Evolutionary conservation across 1,140 invertebrate species (phyloP), one percentile per base, ranked within the genome.

Genomic region (Phymastichus coffea): DNA sequence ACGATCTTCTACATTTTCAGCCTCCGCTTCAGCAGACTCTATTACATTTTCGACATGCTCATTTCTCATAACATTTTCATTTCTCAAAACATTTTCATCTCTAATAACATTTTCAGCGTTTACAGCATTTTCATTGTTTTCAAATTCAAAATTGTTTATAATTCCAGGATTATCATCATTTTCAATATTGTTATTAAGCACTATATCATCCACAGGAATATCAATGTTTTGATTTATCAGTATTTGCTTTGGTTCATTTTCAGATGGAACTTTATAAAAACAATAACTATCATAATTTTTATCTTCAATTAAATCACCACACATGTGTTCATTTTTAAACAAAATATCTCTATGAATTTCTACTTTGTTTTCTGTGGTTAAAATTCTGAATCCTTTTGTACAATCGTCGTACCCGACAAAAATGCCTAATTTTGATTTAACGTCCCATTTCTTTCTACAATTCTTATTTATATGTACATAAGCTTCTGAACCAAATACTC

Each of bases 331-430:
- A 26, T 35, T 20, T 20, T 49, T 49, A 14, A 49, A 49, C 19
- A 49, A 20, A 6, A 49, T 17, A 49, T 49, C 30, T 33, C 47
- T 33, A 22, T 20, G 19, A 25, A 35, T 20, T 20, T 49, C 47
- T 33, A 35, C 12, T 49, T 35, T 49, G 12, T 49, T 33, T n/a
- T 35, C n/a, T 8, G 2, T 9, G 15, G 10, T 54, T 14, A 54
- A 44, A 44, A 54, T 41, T 43, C 52, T 17, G 20, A 14, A 43
- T 1, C 38, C 52, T 44, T 54, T 54, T 2, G 49, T 40, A 12
- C 22, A 52, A 17, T 52, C 49, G 19, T 64, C 59, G 22, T 70
- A 70, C 10, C 67, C 65, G 23, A 69, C 65, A 30, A 66, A 57
- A 43, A 63, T 54, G 30, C 58, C 63, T 51, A 64, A 25, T 33